Evolutionary conservation across 2,888 invertebrate genomes (phyloP).

Genomic region (Drosophila maculinotata): DNA sequence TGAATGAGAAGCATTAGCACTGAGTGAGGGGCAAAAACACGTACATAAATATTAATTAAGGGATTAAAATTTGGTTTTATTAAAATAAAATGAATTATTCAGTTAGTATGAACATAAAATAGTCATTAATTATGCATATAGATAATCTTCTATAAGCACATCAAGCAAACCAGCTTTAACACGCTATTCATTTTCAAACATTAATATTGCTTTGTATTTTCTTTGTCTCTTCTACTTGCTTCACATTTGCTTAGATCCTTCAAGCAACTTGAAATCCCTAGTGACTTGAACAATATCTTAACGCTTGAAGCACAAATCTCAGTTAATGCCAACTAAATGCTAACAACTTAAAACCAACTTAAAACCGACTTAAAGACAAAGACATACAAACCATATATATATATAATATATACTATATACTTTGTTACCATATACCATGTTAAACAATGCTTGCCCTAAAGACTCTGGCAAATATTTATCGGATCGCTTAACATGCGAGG

Average conservation of each 20-base stretch:
- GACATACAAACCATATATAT: slow-evolving; percentile 22
- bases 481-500: slow-evolving; percentile 63
- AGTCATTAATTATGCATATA: background rate
- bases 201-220: too few relatives aligned
- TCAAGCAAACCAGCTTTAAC: background rate
- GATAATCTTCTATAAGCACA: background rate
- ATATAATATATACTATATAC: slow-evolving; percentile 24
- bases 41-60: background rate
- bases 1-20: slow-evolving; percentile 32
- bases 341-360: slow-evolving; percentile 81
- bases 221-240: too few relatives aligned
- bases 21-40: slow-evolving; percentile 1
- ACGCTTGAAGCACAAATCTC: slow-evolving; percentile 61
- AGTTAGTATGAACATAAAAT: background rate
- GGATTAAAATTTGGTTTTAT: background rate
- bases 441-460: slow-evolving; percentile 41
- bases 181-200: background rate
- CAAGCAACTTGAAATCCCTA: background rate
- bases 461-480: slow-evolving; percentile 74
- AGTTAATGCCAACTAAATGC: slow-evolving; percentile 76
- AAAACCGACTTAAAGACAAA: slow-evolving; percentile 67
- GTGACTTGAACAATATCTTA: slow-evolving; percentile 4
- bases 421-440: slow-evolving; percentile 28
- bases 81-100: slow-evolving; percentile 9
- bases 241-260: background rate